Conservation (phyloP, 2,888 invertebrate species). For the Platycheirus rosarum region DNA sequence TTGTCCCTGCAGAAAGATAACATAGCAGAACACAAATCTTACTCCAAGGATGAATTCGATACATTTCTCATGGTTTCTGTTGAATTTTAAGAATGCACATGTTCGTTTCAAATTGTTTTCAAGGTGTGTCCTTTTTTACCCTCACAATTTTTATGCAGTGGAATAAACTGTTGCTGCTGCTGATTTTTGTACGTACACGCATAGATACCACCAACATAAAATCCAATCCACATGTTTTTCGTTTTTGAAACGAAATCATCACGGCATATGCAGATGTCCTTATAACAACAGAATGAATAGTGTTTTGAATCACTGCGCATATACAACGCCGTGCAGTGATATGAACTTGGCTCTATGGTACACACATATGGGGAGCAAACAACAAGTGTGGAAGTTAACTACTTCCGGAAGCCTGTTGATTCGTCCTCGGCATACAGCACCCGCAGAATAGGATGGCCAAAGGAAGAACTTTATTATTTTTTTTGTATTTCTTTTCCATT, state of each 20-base stretch:
- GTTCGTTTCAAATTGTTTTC: slow-evolving; percentile 66
- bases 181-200: background rate
- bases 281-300: slow-evolving; percentile 21
- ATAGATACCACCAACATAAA: too few relatives aligned
- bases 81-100: slow-evolving; percentile 58
- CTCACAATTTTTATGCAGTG: slow-evolving; percentile 57
- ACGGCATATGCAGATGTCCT: slow-evolving; percentile 61
- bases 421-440: slow-evolving; percentile 36
- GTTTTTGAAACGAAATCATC: slow-evolving; percentile 20
- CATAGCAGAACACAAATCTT: background rate
- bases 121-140: slow-evolving; percentile 59
- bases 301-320: slow-evolving; percentile 58
- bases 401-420: slow-evolving; percentile 74
- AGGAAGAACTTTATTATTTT: slow-evolving; percentile 18
- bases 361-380: slow-evolving; percentile 38
- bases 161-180: slow-evolving; percentile 63
- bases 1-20: slow-evolving; percentile 16
- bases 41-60: slow-evolving; percentile 31
- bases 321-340: background rate
- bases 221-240: slow-evolving; percentile 61
- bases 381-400: slow-evolving; percentile 64
- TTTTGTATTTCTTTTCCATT: slow-evolving; percentile 19
- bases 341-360: background rate
- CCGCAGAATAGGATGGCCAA: slow-evolving; percentile 29
- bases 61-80: slow-evolving; percentile 55